phyloP scores from a whole-genome alignment of 2,888 invertebrate species.

The Ligdia adustata region DNA sequence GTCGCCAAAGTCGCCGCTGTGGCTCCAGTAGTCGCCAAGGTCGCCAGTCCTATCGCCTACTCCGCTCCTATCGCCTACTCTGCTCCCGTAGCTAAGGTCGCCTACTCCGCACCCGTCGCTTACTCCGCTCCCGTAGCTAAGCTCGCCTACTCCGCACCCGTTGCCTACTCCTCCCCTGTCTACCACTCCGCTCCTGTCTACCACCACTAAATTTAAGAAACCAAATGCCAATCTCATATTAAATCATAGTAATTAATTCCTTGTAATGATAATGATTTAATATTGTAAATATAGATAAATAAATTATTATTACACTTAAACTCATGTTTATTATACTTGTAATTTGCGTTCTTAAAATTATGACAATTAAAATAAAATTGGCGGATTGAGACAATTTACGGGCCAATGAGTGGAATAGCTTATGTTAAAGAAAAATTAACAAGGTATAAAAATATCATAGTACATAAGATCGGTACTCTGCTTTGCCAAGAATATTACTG shows the following conservation, averaged over 20 bases:
- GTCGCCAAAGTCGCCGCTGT: slow-evolving; percentile 61
- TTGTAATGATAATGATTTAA: slow-evolving; percentile 15
- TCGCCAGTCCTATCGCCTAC: slow-evolving; percentile 54
- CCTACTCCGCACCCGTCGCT: slow-evolving; percentile 50
- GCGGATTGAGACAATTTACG: no score
- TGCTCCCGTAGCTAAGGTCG: slow-evolving; percentile 41
- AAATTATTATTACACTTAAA: slow-evolving; percentile 26
- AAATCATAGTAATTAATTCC: no score
- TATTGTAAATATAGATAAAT: slow-evolving; percentile 23
- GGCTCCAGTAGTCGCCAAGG: slow-evolving; percentile 60
- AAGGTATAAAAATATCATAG: no score
- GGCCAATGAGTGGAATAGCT: no score
- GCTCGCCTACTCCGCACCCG: slow-evolving; percentile 31
- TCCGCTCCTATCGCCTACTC: slow-evolving; percentile 71
- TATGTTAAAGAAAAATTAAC: no score
- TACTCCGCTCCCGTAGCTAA: slow-evolving; percentile 2
- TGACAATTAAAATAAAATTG: no score
- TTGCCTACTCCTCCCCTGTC: slow-evolving; percentile 54
- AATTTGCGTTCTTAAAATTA: no score
- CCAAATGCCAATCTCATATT: not conserved
- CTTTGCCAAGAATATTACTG: no score
- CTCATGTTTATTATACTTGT: not conserved
- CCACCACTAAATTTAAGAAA: slow-evolving; percentile 66
- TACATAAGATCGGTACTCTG: no score
- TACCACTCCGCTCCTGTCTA: slow-evolving; percentile 59